Evolutionary conservation across 1,140 invertebrate species (phyloP).

Genomic region (Philotrypesis tridentata): DNA sequence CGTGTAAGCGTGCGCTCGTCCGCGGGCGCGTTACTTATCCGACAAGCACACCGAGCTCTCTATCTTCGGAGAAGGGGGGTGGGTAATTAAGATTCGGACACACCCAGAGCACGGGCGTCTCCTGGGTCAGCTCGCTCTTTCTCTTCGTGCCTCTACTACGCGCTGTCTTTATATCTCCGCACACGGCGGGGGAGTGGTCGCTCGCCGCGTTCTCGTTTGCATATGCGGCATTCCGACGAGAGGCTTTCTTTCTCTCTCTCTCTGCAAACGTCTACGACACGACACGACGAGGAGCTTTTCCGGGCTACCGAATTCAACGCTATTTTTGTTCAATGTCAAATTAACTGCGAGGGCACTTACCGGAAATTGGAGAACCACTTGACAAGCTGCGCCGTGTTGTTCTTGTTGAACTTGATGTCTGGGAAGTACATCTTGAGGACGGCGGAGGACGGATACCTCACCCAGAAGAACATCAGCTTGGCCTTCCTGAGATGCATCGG

Average conservation of each 20-base stretch:
- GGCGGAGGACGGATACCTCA: constrained; percentile 97
- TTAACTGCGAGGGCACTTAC: constrained; percentile 78
- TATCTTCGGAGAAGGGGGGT: constrained; percentile 57
- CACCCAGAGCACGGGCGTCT: constrained; percentile 70
- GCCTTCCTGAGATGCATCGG: constrained; percentile 99
- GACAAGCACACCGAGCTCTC: constrained; percentile 10
- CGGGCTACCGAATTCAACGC: no score
- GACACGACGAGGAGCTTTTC: neutral
- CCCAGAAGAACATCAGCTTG: constrained; percentile 99
- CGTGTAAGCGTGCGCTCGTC: constrained; percentile 5
- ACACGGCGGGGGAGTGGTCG: constrained; percentile 72
- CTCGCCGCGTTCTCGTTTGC: constrained; percentile 69
- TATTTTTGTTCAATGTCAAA: neutral
- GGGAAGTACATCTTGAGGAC: constrained; percentile 99
- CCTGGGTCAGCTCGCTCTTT: constrained; percentile 65
- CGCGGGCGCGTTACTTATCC: constrained; percentile 67
- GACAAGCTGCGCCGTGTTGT: constrained; percentile 99
- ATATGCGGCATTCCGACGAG: constrained; percentile 59
- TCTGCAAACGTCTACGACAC: neutral
- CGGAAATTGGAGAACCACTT: constrained; percentile 99
- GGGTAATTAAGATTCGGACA: constrained; percentile 75
- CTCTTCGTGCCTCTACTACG: neutral
- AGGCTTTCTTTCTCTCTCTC: constrained; percentile 39
- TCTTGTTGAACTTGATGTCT: constrained; percentile 99
- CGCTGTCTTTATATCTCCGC: constrained; percentile 45